Percentiles rank a stretch among this genome's conserved stretches.
These are phyloP conservation scores for Cossypha caffra DNA, from an alignment of 2,797 vertebrate genomes.

Conservation along the genomic window DNA sequence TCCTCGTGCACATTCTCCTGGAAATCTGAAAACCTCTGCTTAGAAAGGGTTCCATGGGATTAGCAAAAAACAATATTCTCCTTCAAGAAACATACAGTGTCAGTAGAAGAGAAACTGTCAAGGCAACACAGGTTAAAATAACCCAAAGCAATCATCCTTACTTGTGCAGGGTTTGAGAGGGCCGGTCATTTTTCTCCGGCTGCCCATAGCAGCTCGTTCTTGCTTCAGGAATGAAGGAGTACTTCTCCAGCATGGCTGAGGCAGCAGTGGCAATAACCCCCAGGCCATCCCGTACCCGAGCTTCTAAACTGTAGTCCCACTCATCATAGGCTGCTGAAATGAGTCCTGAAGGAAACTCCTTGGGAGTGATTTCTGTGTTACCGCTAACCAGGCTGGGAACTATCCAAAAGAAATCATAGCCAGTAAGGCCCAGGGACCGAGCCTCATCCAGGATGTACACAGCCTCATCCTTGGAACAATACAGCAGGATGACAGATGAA, in stretches of 20 bases:
- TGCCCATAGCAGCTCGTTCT: constrained; percentile 92
- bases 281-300: constrained; percentile 90
- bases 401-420: constrained; percentile 98
- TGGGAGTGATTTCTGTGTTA: constrained; percentile 90
- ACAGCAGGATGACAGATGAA: constrained; percentile 93
- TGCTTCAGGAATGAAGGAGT: constrained; percentile 92
- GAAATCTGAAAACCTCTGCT: not conserved
- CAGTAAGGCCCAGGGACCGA: constrained; percentile 92
- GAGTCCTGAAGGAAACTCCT: constrained; percentile 92
- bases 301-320: constrained; percentile 96
- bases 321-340: constrained; percentile 95
- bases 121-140: not conserved
- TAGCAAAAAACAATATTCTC: not conserved
- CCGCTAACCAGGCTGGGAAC: constrained; percentile 93
- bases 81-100: not conserved
- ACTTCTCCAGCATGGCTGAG: constrained; percentile 91
- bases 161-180: constrained; percentile 91
- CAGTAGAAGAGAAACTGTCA: not conserved
- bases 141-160: constrained; percentile 66
- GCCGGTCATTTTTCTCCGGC: constrained; percentile 85
- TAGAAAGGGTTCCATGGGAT: not conserved
- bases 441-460: constrained; percentile 92
- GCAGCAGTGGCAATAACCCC: constrained; percentile 95
- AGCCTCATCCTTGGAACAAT: constrained; percentile 95
- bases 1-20: not conserved